These are phyloP conservation scores for Nomada hirtipes DNA, from an alignment of 2,888 invertebrate genomes.

Conservation along the genomic window DNA sequence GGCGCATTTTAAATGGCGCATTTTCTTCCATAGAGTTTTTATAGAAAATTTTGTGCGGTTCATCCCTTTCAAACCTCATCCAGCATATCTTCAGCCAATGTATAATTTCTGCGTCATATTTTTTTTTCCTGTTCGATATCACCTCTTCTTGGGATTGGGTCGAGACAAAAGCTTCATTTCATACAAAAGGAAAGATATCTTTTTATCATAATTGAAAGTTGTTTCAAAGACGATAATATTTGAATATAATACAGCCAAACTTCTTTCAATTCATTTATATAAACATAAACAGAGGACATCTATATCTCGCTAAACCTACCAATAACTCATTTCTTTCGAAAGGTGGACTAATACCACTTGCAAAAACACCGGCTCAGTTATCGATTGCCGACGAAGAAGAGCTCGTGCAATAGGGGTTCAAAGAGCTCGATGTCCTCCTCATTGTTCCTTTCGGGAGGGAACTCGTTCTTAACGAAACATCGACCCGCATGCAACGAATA, in stretches of 20 bases:
- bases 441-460: slow-evolving; percentile 52
- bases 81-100: no score
- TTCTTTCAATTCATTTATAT: not conserved
- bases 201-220: not conserved
- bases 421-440: not conserved
- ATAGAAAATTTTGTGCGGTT: no score
- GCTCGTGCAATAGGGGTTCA: not conserved
- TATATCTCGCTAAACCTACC: not conserved
- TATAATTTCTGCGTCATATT: not conserved
- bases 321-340: not conserved
- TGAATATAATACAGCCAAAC: no score
- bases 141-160: not conserved
- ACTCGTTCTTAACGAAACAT: slow-evolving; percentile 43
- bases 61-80: no score
- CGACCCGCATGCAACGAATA: slow-evolving; percentile 56
- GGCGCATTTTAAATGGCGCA: no score
- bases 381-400: not conserved
- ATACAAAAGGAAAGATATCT: not conserved
- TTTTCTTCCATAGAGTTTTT: no score
- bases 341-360: not conserved
- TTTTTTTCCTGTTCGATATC: not conserved
- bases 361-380: not conserved
- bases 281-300: not conserved
- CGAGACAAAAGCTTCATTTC: not conserved
- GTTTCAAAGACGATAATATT: no score